Base-by-base conservation (phyloP, 2,797 vertebrate genomes). In the Rhynchonycteris naso region DNA sequence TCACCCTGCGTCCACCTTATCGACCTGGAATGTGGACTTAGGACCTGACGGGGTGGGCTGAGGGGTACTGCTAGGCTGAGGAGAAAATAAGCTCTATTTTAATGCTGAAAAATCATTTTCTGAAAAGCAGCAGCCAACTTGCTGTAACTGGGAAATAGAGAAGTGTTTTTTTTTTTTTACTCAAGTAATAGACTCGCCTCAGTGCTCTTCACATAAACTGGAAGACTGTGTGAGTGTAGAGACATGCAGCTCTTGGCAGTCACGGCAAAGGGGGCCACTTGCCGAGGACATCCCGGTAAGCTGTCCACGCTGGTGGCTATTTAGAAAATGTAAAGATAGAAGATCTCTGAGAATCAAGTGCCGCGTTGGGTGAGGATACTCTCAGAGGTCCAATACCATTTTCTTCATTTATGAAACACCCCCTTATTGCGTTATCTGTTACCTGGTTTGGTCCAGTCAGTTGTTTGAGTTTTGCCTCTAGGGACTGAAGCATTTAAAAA, bases 401-500 rank as follows among this genome's bases (percentile, higher is more conserved):
- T 75, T 68, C 79, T 91, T 89, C 95, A 88, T 93, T 94, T 95
- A 21, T 80, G 30, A 91, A 86, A 94, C 19, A 9, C 59, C 38
- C 56, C 56, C 58, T 82, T 93, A 75, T 7, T 83, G 56, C 47
- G 6, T 87, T 89, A 72, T 69, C 30, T 91, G 11, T 88, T 96
- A 79, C 72, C 79, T 83, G 81, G 52, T 83, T 92, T 96, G 82
- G 80, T 95, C 68, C 52, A 82, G 83, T 84, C 87, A 96, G 71
- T n/a, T 92, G 79, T 90, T 63, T 92, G 80, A 90, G 19, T 92
- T 74, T 91, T 9, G 79, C 38, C 68, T 93, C 59, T 87, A 24
- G 61, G 68, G 52, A n/a, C 54, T 79, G 26, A 91, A 76, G 22
- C 74, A 95, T 95, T 93, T 33, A 90, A 90, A 94, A 87, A 59